phyloP scores from a whole-genome alignment of 1,140 invertebrate genomes.

The Cherax quadricarinatus region DNA sequence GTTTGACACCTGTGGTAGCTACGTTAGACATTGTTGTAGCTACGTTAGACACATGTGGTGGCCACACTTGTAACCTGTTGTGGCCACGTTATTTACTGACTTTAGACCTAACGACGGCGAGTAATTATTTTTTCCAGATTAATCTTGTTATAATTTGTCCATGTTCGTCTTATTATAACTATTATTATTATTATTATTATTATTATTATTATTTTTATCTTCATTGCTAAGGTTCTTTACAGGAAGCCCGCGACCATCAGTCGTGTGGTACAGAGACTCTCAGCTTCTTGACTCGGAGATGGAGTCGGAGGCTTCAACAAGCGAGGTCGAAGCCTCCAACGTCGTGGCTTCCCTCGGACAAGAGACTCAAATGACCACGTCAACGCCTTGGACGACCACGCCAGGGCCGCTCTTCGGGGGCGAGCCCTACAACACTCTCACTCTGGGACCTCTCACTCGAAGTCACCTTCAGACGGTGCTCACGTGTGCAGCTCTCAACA shows the following conservation, averaged over 20 bases:
- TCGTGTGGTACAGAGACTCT: neutral
- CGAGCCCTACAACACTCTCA: slow-evolving; percentile 33
- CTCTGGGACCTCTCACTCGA: slow-evolving; percentile 80
- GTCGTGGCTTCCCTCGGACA: neutral
- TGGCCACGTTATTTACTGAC: too few species aligned
- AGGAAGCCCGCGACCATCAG: neutral
- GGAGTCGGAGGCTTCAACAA: neutral
- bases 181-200: too few species aligned
- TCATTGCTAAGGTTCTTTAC: neutral
- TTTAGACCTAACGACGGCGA: too few species aligned
- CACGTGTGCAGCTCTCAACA: slow-evolving; percentile 90
- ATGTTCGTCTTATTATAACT: too few species aligned
- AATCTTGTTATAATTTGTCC: too few species aligned
- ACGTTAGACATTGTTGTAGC: too few species aligned
- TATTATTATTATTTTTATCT: too few species aligned
- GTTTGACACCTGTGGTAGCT: too few species aligned
- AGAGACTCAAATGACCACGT: neutral
- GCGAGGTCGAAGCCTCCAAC: neutral
- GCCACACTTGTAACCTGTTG: too few species aligned
- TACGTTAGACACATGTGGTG: too few species aligned
- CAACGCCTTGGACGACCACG: neutral
- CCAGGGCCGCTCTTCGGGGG: neutral
- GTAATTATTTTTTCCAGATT: too few species aligned
- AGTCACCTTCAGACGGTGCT: slow-evolving; percentile 88
- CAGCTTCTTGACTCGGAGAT: neutral